Conservation (phyloP, 2,797 vertebrate species). For the Macropus fuliginosus region DNA sequence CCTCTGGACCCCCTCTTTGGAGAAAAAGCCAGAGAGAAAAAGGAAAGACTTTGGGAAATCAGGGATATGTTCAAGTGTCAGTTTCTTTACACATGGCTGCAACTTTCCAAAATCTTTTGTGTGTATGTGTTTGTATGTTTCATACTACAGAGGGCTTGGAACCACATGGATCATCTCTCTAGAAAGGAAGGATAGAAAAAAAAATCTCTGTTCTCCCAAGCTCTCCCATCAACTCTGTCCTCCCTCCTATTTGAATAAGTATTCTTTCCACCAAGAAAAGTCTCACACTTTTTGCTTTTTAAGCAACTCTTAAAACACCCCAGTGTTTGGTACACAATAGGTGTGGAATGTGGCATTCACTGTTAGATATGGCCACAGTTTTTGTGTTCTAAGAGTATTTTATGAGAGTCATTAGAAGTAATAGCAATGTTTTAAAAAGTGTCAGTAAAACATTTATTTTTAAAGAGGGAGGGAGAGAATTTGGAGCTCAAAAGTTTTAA, state of each 20-base stretch:
- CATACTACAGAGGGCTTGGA: neutral
- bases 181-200: neutral
- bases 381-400: neutral
- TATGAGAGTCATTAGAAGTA: neutral
- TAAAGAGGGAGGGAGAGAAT: neutral
- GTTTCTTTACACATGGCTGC: neutral
- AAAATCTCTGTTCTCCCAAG: neutral
- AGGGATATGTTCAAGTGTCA: neutral
- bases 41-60: neutral
- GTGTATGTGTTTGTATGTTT: neutral
- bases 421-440: neutral
- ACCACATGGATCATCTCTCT: neutral
- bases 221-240: neutral
- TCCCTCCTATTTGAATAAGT: neutral
- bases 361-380: neutral
- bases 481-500: no score
- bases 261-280: neutral
- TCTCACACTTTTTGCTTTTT: neutral
- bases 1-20: neutral
- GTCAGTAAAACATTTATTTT: neutral
- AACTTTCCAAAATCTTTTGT: neutral
- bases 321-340: neutral
- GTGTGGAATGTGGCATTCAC: neutral
- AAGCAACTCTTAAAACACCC: neutral
- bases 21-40: neutral